Conservation (phyloP, 2,113 vertebrate genomes). For the Atherinomorus stipes region DNA sequence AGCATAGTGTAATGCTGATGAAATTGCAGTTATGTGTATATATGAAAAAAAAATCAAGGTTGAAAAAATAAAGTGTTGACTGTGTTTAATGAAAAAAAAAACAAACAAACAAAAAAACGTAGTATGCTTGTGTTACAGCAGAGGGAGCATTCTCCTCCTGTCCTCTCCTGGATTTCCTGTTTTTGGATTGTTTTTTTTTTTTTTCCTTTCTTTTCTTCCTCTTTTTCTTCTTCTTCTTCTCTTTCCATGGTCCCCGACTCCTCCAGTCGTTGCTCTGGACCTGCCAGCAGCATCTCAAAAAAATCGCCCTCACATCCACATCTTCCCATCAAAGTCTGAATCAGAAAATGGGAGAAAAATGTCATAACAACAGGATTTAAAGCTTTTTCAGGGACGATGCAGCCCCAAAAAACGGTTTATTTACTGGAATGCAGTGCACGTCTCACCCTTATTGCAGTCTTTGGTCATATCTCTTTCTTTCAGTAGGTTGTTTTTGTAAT, state of each 20-base stretch:
- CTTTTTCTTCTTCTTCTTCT: slow-evolving; percentile 12
- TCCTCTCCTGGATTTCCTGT: slow-evolving; percentile 60
- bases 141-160: slow-evolving; percentile 70
- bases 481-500: slow-evolving; percentile 98
- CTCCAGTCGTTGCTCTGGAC: slow-evolving; percentile 85
- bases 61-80: slow-evolving; percentile 26
- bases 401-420: background rate
- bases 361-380: background rate
- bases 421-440: background rate
- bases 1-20: slow-evolving; percentile 36
- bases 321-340: slow-evolving; percentile 92
- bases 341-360: slow-evolving; percentile 16
- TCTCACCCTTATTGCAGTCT: slow-evolving; percentile 92
- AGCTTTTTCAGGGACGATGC: background rate
- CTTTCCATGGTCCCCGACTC: slow-evolving; percentile 31
- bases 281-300: slow-evolving; percentile 88
- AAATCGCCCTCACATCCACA: slow-evolving; percentile 87
- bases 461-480: slow-evolving; percentile 90
- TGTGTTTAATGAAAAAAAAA: slow-evolving; percentile 16
- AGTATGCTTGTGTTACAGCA: slow-evolving; percentile 62
- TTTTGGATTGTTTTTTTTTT: no score
- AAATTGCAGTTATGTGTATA: slow-evolving; percentile 35
- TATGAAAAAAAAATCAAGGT: background rate
- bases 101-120: no score
- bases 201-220: background rate